Percentiles rank a stretch among this genome's conserved stretches.
Evolutionary conservation across 2,888 invertebrate genomes (phyloP).

Genomic region (Polymixis lichenea): DNA sequence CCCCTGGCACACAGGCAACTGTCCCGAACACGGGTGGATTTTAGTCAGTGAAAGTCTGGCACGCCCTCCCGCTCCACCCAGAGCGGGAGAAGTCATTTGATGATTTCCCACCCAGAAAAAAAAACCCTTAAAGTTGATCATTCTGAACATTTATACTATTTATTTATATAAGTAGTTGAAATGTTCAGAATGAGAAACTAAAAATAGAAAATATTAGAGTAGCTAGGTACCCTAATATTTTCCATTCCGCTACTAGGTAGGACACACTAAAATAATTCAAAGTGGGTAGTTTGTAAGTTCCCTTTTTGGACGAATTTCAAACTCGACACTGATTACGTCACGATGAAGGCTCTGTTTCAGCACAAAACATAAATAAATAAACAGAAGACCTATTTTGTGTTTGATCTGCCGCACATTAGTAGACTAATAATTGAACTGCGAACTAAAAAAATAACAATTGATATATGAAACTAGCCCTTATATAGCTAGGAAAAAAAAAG

Average conservation of each 20-base stretch:
- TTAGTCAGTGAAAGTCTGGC: too few relatives aligned
- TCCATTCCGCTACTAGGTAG: conserved; percentile 14
- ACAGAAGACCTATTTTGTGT: conserved; percentile 27
- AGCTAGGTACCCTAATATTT: conserved; percentile 16
- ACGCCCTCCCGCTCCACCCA: too few relatives aligned
- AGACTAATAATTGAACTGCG: too few relatives aligned
- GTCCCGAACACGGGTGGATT: too few relatives aligned
- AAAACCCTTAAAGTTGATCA: background rate
- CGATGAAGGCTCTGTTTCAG: conserved; percentile 45
- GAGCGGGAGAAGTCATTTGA: too few relatives aligned
- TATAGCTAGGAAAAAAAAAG: background rate
- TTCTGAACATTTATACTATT: too few relatives aligned
- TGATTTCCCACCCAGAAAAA: too few relatives aligned
- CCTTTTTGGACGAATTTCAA: conserved; percentile 71
- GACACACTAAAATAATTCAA: conserved; percentile 65
- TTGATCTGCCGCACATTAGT: background rate
- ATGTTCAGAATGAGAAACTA: background rate
- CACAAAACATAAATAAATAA: background rate
- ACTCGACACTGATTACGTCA: conserved; percentile 54
- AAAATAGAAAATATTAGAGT: too few relatives aligned
- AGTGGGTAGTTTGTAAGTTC: conserved; percentile 63
- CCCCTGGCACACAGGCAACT: too few relatives aligned
- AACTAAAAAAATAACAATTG: too few relatives aligned
- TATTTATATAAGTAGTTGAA: too few relatives aligned
- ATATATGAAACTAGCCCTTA: background rate